phyloP scores from a whole-genome alignment of 1,140 invertebrate species.

The Drosophila sechellia region DNA sequence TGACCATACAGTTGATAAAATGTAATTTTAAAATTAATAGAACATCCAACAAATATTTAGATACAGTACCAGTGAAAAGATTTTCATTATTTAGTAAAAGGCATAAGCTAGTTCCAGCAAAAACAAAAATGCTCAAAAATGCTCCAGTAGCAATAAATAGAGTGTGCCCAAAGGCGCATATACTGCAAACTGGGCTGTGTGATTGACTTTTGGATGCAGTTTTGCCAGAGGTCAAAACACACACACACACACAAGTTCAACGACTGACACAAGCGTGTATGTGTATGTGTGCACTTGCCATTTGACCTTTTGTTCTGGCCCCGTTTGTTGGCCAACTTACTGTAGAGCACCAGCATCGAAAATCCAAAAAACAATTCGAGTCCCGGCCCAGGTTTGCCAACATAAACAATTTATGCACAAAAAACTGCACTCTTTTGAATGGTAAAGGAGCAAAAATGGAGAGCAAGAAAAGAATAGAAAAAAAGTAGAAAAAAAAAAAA shows the following conservation, averaged over 20 bases:
- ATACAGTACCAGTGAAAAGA: no score
- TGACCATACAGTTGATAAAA: no score
- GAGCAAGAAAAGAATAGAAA: neutral
- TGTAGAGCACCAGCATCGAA: constrained; percentile 14
- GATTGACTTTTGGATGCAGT: constrained; percentile 14
- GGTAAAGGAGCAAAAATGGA: constrained; percentile 1
- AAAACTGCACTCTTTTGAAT: constrained; percentile 54
- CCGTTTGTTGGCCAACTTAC: constrained; percentile 10
- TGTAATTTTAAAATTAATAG: no score
- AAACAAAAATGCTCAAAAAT: no score
- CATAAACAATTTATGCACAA: constrained; percentile 79
- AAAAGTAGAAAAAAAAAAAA: neutral
- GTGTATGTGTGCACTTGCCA: constrained; percentile 58
- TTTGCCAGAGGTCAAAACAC: constrained; percentile 45
- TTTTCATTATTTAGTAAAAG: no score
- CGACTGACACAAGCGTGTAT: constrained; percentile 76
- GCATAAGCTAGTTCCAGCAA: no score
- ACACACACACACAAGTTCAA: constrained; percentile 59
- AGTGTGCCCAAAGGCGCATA: neutral
- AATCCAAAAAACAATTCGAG: constrained; percentile 33
- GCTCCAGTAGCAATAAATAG: no score
- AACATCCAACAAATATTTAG: no score
- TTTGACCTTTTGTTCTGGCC: constrained; percentile 53
- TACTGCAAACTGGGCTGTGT: constrained; percentile 1
- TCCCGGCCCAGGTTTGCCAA: constrained; percentile 22